Evolutionary conservation across 2,797 vertebrate species (phyloP).

Genomic region (Falco biarmicus): DNA sequence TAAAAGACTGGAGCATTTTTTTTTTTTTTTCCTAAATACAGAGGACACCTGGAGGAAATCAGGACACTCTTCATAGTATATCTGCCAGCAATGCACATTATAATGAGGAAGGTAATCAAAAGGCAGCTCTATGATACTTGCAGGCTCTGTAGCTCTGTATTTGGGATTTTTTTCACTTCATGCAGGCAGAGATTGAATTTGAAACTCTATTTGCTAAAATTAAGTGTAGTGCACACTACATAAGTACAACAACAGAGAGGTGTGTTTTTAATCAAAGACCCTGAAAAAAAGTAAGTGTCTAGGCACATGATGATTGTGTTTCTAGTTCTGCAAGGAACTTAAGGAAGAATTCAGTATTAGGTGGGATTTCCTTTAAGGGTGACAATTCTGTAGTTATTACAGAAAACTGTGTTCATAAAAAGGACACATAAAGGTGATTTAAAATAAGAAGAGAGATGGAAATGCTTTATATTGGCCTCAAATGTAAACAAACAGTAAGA

Average conservation of each 20-base stretch:
- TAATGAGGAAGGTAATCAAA: neutral
- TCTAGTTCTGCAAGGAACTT: neutral
- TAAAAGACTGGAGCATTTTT: neutral
- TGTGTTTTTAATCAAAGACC: neutral
- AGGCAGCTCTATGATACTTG: neutral
- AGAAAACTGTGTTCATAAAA: neutral
- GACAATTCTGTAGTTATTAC: neutral
- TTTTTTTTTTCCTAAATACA: neutral
- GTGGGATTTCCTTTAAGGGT: neutral
- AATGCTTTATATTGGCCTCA: neutral
- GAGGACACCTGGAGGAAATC: neutral
- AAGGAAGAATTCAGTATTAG: neutral
- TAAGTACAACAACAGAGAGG: neutral
- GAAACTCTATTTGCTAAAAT: neutral
- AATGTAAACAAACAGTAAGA: neutral
- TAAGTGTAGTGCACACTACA: fast-evolving
- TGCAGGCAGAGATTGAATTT: neutral
- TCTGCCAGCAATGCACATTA: neutral
- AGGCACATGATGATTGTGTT: neutral
- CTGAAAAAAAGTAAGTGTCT: neutral
- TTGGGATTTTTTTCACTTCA: neutral
- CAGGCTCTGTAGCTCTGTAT: neutral
- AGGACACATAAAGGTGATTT: neutral
- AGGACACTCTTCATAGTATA: neutral
- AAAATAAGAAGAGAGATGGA: neutral